A percentile compares a stretch with the other conserved stretches of the same genome.
Evolutionary conservation across 2,888 invertebrate genomes (phyloP).

Genomic region (Drosophila silvestris): DNA sequence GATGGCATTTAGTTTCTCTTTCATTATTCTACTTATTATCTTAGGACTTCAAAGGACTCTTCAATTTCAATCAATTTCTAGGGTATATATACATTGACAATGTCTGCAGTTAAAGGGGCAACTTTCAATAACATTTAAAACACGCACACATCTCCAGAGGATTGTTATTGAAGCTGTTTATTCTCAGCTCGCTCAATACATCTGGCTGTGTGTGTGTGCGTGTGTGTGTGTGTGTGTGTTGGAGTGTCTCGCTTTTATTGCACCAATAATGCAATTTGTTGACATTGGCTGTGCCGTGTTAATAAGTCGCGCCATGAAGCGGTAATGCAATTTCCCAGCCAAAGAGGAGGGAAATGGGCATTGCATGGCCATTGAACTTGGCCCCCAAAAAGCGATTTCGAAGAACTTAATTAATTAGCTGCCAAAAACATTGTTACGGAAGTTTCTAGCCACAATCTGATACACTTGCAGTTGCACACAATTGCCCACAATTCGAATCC

Average conservation of each 20-base stretch:
- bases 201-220: not conserved
- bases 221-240: constrained; percentile 8
- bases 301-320: constrained; percentile 62
- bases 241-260: constrained; percentile 60
- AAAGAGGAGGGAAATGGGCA: not conserved
- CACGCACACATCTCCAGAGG: constrained; percentile 26
- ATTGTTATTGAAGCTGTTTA: constrained; percentile 20
- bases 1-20: not conserved
- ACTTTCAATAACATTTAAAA: constrained; percentile 64
- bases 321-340: constrained; percentile 66
- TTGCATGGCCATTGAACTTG: constrained; percentile 40
- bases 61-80: not conserved
- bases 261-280: constrained; percentile 76
- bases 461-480: constrained; percentile 54
- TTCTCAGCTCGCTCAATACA: not conserved
- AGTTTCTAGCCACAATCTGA: constrained; percentile 71
- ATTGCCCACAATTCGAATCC: constrained; percentile 1
- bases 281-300: constrained; percentile 77
- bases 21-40: not conserved
- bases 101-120: constrained; percentile 50
- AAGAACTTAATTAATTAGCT: constrained; percentile 80
- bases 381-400: constrained; percentile 4
- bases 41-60: not conserved
- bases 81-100: constrained; percentile 48
- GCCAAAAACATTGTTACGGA: constrained; percentile 58